phyloP scores from a whole-genome alignment of 2,797 vertebrate genomes.

The Chromobotia macracanthus region DNA sequence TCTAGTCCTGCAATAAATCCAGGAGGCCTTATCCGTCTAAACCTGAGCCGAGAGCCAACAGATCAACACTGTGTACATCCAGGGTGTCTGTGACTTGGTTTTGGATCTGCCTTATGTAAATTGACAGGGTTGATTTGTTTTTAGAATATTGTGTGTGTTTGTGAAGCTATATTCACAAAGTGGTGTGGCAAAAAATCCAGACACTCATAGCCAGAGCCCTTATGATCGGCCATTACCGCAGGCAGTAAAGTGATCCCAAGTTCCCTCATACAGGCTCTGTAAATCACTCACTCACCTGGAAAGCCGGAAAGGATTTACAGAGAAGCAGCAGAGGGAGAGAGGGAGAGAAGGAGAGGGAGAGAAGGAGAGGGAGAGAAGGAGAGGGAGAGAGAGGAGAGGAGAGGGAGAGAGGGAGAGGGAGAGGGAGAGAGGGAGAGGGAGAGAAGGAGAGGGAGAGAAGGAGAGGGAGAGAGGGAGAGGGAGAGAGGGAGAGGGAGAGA shows the following conservation, averaged over 20 bases:
- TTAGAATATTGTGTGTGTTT: neutral
- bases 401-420: no score
- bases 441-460: no score
- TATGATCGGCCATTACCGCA: slow-evolving; percentile 54
- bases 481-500: no score
- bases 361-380: no score
- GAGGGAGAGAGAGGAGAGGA: no score
- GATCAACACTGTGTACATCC: neutral
- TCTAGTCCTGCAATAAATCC: slow-evolving; percentile 32
- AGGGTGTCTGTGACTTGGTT: neutral
- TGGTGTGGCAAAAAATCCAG: slow-evolving; percentile 52
- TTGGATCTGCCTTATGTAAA: neutral
- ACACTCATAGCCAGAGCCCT: slow-evolving; percentile 50
- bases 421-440: no score
- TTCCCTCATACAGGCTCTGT: slow-evolving; percentile 30
- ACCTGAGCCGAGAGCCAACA: neutral
- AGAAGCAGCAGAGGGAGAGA: neutral
- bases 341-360: no score
- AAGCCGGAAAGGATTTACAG: slow-evolving; percentile 16
- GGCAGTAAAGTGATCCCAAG: slow-evolving; percentile 48
- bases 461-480: no score
- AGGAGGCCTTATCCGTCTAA: slow-evolving; percentile 35
- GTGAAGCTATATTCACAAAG: slow-evolving; percentile 34
- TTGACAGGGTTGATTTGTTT: neutral
- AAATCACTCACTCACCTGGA: slow-evolving; percentile 45